Base-by-base conservation (phyloP, 1,140 invertebrate genomes). In the Theocolax elegans region DNA sequence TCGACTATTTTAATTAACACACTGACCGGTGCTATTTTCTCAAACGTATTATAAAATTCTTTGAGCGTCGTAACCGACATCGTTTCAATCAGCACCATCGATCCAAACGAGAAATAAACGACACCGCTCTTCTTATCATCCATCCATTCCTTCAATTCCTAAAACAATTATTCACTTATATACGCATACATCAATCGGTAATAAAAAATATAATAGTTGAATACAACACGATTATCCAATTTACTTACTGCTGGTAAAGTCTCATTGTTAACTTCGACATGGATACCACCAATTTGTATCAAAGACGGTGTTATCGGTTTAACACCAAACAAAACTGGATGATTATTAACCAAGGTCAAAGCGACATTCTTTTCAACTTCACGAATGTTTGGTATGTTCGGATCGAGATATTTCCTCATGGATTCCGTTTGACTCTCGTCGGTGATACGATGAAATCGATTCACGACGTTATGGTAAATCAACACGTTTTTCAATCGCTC, bases 91-190 rank as follows among this genome's bases (percentile, higher is more conserved):
- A 87, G 86, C 19, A 92, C 80, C 74, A 89, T 85, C 8, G 91
- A 90, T 35, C 92, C 92, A 76, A 93, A 87, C 74, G 89, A 90
- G 71, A 93, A 91, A 70, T 89, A 90, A 31, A 93, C 88, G 1
- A 92, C 88, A 0, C 92, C 92, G 73, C 91, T 78, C 71, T 87
- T 83, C 31, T 90, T 88, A 70, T 88, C 88, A 70, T 92, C 89
- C 53, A 92, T 81, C 79, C 90, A 89, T 62, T 89, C 87, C 75
- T 90, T 85, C n/a, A 93, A 75, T 42, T 90, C 89, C 89, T 91
- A 17, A 31, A 67, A 64, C 23, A 7, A 7, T 38, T n/a, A n/a
- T n/a, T n/a, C n/a, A n/a, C n/a, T n/a, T n/a, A n/a, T n/a, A n/a
- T n/a, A n/a, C n/a, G n/a, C n/a, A n/a, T n/a, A n/a, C n/a, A n/a